Evolutionary conservation across 2,888 invertebrate species (phyloP), one percentile per base, ranked within the genome.

Genomic region (Ditylenchus weischeri): DNA sequence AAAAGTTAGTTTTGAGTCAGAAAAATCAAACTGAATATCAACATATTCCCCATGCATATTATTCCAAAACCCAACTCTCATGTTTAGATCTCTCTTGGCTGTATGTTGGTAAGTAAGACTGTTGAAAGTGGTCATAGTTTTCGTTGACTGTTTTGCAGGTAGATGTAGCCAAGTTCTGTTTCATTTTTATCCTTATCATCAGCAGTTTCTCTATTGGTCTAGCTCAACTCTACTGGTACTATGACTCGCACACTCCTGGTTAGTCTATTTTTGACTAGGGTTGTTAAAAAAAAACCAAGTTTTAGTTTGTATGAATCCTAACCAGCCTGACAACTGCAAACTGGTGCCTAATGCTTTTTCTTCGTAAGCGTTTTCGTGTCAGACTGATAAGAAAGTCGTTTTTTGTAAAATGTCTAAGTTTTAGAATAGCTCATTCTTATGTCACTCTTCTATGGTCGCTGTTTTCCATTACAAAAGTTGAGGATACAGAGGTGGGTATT

Each of bases 231-330:
- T 86, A 82, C 65, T 78, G 85, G 81, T 87, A 86, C 75, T 87
- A 86, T 79, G 84, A 84, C 59, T 78, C 84, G 11, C 92, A 78
- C 95, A 96, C 84, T 93, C 94, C 85, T 43, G 29, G 29, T 57
- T 10, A 8, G 35, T 57, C 57, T 29, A 1, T 29, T 13, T 1
- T 15, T 57, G 5, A 19, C 5, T 4, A 50, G 2, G 35, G 3
- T 15, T 15, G 10, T 8, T 13, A 57, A 35, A 29, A 69, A 73
- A 50, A 74, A 11, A 73, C 78, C 11, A 78, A 75, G 35, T 77
- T 43, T 10, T 43, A 54, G 54, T 54, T 54, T 54, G 54, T 29
- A 54, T 64, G 36, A 51, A 48, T n/a, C 13, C 43, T 2, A 43
- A 43, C 43, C 43, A 43, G 8, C 74, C 76, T 2, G 71, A 67